A percentile compares a stretch with the other conserved stretches of the same genome.
Evolutionary conservation across 2,888 invertebrate genomes (phyloP).

Genomic region (Ophion obscuratus): DNA sequence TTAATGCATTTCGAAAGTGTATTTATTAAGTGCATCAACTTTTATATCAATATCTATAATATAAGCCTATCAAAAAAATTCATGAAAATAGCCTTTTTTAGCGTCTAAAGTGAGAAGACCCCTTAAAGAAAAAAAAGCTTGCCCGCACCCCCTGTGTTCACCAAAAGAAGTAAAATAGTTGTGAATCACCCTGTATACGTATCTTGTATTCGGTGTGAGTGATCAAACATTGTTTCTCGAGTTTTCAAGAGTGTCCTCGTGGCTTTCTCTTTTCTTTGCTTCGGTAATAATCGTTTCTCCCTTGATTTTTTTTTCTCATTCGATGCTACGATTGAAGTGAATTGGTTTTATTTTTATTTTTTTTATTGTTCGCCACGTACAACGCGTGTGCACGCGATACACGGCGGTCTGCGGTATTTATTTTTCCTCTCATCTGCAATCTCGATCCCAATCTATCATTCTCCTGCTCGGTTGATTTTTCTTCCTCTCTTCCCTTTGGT

Average conservation of each 20-base stretch:
- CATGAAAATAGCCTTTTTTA: no score
- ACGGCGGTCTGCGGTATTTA: conserved; percentile 73
- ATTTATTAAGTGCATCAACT: no score
- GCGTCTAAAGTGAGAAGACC: no score
- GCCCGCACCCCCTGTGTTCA: background rate
- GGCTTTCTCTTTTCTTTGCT: conserved; percentile 21
- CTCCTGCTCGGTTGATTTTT: conserved; percentile 69
- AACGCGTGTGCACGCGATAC: conserved; percentile 53
- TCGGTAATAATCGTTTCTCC: background rate
- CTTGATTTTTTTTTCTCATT: conserved; percentile 18
- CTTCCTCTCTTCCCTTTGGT: conserved; percentile 54
- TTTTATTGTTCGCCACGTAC: conserved; percentile 37
- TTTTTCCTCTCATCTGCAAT: conserved; percentile 68
- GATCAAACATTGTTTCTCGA: conserved; percentile 43
- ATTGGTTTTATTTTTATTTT: conserved; percentile 21
- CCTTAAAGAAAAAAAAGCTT: background rate
- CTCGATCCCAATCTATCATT: conserved; percentile 57
- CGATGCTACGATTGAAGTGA: conserved; percentile 35
- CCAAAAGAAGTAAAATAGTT: background rate
- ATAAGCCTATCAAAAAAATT: no score
- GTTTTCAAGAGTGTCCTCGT: conserved; percentile 47
- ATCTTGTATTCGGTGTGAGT: conserved; percentile 38
- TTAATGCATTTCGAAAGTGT: no score
- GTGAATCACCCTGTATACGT: conserved; percentile 2
- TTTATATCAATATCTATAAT: no score